phyloP scores from a whole-genome alignment of 2,113 vertebrate species.

The Tichodroma muraria region DNA sequence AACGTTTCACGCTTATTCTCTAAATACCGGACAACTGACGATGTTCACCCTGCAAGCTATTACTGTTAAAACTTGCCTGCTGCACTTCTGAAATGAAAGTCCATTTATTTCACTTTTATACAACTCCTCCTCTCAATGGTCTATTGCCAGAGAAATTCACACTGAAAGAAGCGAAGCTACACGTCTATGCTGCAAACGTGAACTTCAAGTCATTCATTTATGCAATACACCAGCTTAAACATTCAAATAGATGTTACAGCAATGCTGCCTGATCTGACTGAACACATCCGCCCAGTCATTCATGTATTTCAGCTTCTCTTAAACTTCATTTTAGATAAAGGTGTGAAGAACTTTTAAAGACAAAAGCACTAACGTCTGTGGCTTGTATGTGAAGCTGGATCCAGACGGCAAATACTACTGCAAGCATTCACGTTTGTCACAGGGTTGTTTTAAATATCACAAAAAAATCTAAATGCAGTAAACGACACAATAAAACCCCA shows the following conservation, averaged over 20 bases:
- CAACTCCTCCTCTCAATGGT: neutral
- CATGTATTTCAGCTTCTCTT: neutral
- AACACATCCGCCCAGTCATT: neutral
- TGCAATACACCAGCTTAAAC: neutral
- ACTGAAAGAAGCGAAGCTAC: neutral
- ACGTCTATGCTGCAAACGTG: neutral
- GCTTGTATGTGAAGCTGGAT: neutral
- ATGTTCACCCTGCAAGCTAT: neutral
- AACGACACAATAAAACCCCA: neutral
- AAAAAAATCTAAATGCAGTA: neutral
- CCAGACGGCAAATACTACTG: neutral
- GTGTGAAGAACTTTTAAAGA: neutral
- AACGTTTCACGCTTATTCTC: neutral
- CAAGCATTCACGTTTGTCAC: neutral
- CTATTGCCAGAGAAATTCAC: neutral
- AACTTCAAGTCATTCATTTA: neutral
- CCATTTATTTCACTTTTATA: neutral
- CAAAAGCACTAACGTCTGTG: neutral
- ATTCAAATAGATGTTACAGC: neutral
- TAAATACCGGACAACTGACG: neutral
- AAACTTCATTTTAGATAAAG: neutral
- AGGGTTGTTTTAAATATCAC: neutral
- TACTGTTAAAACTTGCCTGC: neutral
- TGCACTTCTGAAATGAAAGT: neutral
- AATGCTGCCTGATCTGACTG: neutral